These are phyloP conservation scores for Spatulosminthurus flaviceps DNA, from an alignment of 2,888 invertebrate species.

Conservation along the genomic window DNA sequence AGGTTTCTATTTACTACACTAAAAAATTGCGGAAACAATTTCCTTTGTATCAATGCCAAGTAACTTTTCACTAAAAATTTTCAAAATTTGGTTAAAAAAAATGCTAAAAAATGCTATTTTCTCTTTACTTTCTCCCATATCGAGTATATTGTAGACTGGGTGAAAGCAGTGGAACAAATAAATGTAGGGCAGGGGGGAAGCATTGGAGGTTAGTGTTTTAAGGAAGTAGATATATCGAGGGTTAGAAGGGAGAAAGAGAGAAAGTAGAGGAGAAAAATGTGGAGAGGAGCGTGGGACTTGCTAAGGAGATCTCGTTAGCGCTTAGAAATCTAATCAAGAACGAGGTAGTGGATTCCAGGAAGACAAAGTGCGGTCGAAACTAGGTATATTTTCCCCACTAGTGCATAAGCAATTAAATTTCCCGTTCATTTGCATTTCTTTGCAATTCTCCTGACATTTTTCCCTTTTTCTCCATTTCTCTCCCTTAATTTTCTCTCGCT, in stretches of 20 bases:
- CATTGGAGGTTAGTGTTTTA: too few species aligned
- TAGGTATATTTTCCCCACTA: conserved; percentile 31
- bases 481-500: neutral
- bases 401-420: conserved; percentile 51
- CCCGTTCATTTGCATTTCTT: conserved; percentile 51
- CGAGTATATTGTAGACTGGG: too few species aligned
- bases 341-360: conserved; percentile 23
- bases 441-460: conserved; percentile 47
- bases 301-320: conserved; percentile 29
- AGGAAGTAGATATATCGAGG: too few species aligned
- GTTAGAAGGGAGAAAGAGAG: neutral
- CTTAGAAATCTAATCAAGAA: conserved; percentile 29
- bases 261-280: neutral
- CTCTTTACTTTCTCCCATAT: too few species aligned
- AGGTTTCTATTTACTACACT: too few species aligned
- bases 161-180: too few species aligned
- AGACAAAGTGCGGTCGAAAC: conserved; percentile 25
- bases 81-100: too few species aligned
- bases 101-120: too few species aligned
- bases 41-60: too few species aligned
- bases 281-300: neutral
- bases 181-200: too few species aligned
- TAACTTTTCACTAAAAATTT: too few species aligned
- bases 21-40: too few species aligned
- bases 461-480: conserved; percentile 36